phyloP scores from a whole-genome alignment of 64 coral and sea anemone genomes.

The Stichodactyla mertensii region DNA sequence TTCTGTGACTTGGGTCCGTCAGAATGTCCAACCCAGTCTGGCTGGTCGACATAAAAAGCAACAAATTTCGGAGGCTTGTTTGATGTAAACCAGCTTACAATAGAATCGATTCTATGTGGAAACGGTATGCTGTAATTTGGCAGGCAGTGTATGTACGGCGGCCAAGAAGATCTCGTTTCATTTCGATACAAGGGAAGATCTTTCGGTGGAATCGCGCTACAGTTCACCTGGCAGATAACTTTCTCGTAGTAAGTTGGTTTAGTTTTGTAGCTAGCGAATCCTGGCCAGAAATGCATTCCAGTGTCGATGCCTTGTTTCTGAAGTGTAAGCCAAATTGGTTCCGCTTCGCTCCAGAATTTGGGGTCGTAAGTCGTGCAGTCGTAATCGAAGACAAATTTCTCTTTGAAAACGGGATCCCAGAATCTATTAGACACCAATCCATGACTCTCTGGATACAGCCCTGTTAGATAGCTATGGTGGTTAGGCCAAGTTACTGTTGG shows the following conservation, averaged over 20 bases:
- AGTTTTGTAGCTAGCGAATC: conserved; percentile 37
- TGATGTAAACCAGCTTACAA: conserved; percentile 63
- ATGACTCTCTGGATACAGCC: conserved; percentile 80
- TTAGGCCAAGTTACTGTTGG: conserved; percentile 67
- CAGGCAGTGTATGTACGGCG: conserved; percentile 41
- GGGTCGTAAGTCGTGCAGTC: conserved; percentile 67
- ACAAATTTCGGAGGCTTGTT: conserved; percentile 65
- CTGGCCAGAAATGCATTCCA: conserved; percentile 80
- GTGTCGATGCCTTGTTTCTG: conserved; percentile 43
- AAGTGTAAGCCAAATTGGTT: conserved; percentile 77
- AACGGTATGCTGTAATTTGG: conserved; percentile 61
- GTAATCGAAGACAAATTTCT: conserved; percentile 51
- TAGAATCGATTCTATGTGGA: conserved; percentile 37
- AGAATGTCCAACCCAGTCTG: conserved; percentile 52
- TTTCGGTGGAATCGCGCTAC: conserved; percentile 32
- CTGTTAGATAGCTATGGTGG: conserved; percentile 48
- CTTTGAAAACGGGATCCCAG: conserved; percentile 76
- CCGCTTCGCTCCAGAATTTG: conserved; percentile 68
- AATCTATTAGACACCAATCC: conserved; percentile 68
- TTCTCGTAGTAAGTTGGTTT: conserved; percentile 70
- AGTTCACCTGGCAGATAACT: conserved; percentile 37
- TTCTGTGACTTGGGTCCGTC: conserved; percentile 14
- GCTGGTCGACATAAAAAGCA: conserved; percentile 59
- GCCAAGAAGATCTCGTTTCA: neutral
- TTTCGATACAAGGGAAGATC: conserved; percentile 32